Percentiles rank a stretch among this genome's conserved stretches.
Evolutionary conservation across 1,140 invertebrate species (phyloP).

Genomic region (Wiebesia pumilae): DNA sequence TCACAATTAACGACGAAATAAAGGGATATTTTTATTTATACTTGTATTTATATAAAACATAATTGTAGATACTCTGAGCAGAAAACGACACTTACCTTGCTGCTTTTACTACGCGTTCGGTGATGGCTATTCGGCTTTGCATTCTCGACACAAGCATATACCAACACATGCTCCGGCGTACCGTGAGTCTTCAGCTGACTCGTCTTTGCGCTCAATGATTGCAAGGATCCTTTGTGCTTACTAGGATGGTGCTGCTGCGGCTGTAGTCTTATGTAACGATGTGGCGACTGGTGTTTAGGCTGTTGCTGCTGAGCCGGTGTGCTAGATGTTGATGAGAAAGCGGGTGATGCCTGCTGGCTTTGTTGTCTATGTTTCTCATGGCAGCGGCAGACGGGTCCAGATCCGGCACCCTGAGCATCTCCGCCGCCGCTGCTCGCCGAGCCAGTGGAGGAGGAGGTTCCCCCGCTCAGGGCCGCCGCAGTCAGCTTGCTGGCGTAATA

Average conservation of each 20-base stretch:
- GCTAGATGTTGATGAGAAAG: conserved; percentile 57
- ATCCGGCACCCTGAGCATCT: conserved; percentile 36
- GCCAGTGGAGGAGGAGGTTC: conserved; percentile 48
- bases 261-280: conserved; percentile 22
- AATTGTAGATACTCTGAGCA: too few species aligned
- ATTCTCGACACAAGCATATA: conserved; percentile 15
- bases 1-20: too few species aligned
- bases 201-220: not conserved
- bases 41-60: too few species aligned
- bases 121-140: conserved; percentile 26
- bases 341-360: conserved; percentile 55
- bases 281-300: conserved; percentile 10
- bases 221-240: conserved; percentile 4
- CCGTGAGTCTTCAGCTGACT: not conserved
- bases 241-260: conserved; percentile 43
- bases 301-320: not conserved
- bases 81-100: conserved; percentile 5
- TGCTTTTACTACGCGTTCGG: conserved; percentile 15
- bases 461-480: conserved; percentile 73
- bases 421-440: conserved; percentile 50
- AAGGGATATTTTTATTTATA: too few species aligned
- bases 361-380: conserved; percentile 63
- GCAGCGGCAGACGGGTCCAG: conserved; percentile 65
- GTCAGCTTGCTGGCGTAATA: conserved; percentile 75
- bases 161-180: not conserved